Percentiles rank a stretch among this genome's conserved stretches.
Conservation (phyloP, 2,888 invertebrate species). For the Heliconius cydno region DNA sequence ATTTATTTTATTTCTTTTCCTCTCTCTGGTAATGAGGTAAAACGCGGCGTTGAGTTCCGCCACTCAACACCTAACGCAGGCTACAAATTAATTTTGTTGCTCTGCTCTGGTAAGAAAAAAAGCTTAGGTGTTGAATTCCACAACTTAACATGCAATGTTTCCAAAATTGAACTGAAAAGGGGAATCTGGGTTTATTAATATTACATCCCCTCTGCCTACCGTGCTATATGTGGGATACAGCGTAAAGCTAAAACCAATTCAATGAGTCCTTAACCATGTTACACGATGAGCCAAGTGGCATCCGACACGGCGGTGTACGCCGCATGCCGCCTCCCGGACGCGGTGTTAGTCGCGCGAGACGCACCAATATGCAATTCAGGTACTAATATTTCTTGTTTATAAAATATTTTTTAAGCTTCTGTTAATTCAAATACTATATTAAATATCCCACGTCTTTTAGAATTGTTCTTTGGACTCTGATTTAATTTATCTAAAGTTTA, state of each 20-base stretch:
- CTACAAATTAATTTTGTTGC: not conserved
- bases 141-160: not conserved
- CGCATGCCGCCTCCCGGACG: slow-evolving; percentile 91
- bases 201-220: not conserved
- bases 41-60: too few species aligned
- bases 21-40: too few species aligned
- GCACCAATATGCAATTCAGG: slow-evolving; percentile 97
- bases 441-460: too few species aligned
- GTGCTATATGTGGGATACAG: not conserved
- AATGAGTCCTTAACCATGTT: slow-evolving; percentile 75
- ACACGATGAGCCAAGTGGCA: slow-evolving; percentile 94
- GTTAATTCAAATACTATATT: too few species aligned
- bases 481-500: too few species aligned
- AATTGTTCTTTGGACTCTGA: too few species aligned
- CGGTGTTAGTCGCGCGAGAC: slow-evolving; percentile 90
- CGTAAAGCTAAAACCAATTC: not conserved
- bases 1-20: too few species aligned
- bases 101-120: not conserved
- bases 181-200: not conserved
- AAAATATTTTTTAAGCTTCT: too few species aligned
- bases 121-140: not conserved
- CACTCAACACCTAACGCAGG: not conserved
- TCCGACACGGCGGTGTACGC: slow-evolving; percentile 88
- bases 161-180: not conserved
- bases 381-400: slow-evolving; percentile 57